These are phyloP conservation scores for Laspeyria flexula DNA, from an alignment of 2,888 invertebrate species.

Conservation along the genomic window DNA sequence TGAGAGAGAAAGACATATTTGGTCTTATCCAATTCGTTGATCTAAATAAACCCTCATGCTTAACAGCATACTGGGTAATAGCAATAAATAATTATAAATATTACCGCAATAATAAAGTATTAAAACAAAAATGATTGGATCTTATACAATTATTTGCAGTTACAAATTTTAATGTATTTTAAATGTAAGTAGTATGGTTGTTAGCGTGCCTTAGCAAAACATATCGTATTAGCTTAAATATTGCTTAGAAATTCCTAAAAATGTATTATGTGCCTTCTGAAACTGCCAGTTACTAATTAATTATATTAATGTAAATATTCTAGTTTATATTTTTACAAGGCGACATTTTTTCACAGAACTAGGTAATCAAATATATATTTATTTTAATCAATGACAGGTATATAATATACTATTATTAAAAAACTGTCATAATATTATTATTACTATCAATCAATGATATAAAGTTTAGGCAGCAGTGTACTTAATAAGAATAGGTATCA, in stretches of 20 bases:
- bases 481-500: slow-evolving; percentile 2
- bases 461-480: slow-evolving; percentile 7
- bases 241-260: slow-evolving; percentile 24
- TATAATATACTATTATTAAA: not conserved
- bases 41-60: not conserved
- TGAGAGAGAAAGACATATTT: no score
- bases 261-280: slow-evolving; percentile 71
- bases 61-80: slow-evolving; percentile 14
- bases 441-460: not conserved
- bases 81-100: slow-evolving; percentile 4
- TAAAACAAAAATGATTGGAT: slow-evolving; percentile 3
- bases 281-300: slow-evolving; percentile 81
- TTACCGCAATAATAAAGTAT: slow-evolving; percentile 26
- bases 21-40: no score
- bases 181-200: slow-evolving; percentile 15
- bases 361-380: not conserved
- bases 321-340: slow-evolving; percentile 49
- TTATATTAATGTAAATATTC: slow-evolving; percentile 71
- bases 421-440: not conserved
- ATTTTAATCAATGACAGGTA: not conserved
- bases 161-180: no score
- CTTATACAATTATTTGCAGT: no score
- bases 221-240: slow-evolving; percentile 39
- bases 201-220: slow-evolving; percentile 40
- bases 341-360: slow-evolving; percentile 68